Evolutionary conservation across 2,888 invertebrate genomes (phyloP).

Genomic region (Ecdyonurus torrentis): DNA sequence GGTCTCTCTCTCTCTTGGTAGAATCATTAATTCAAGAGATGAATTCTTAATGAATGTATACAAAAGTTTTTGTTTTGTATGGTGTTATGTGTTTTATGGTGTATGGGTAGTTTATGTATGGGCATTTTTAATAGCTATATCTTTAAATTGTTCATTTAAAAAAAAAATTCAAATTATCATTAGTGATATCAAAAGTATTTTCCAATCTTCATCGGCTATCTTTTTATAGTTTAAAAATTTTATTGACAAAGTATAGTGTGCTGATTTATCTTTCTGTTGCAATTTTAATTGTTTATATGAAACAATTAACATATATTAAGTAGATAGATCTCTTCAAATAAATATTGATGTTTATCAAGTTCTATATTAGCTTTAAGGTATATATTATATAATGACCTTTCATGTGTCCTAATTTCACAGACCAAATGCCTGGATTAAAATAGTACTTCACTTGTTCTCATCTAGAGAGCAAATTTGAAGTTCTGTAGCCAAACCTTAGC

Average conservation of each 20-base stretch:
- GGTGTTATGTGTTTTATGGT: background rate
- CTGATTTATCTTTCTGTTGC: too few species aligned
- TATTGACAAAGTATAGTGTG: too few species aligned
- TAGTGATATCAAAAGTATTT: background rate
- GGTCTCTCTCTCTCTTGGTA: too few species aligned
- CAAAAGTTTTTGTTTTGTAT: too few species aligned
- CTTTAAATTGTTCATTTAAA: background rate
- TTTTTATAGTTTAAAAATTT: background rate
- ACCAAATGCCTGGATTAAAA: too few species aligned
- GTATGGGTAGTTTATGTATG: background rate
- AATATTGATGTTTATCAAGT: background rate
- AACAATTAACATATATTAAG: background rate
- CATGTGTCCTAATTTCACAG: background rate
- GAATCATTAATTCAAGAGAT: too few species aligned
- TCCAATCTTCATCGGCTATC: background rate
- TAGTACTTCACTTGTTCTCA: background rate
- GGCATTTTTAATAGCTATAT: background rate
- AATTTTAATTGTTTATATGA: too few species aligned
- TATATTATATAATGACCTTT: too few species aligned
- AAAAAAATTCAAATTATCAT: too few species aligned
- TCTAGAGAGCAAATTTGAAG: background rate
- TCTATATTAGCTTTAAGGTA: background rate
- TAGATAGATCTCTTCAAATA: background rate
- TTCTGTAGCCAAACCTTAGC: too few species aligned
- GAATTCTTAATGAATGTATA: too few species aligned